These are phyloP conservation scores for Pristionchus japonicus DNA, from an alignment of 2,888 invertebrate genomes.

Conservation along the genomic window DNA sequence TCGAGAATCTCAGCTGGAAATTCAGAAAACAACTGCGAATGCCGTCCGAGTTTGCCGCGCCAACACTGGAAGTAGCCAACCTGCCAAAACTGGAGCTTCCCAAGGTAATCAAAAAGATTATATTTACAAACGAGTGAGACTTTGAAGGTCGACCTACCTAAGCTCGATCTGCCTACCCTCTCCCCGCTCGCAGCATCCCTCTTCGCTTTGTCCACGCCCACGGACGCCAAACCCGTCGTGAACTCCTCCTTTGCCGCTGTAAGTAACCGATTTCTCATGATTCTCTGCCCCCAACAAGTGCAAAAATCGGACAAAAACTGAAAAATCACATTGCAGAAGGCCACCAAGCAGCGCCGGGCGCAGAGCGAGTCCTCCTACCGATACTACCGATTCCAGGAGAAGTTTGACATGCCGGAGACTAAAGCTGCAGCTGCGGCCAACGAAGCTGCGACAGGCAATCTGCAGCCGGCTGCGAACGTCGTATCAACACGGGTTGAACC, in stretches of 20 bases:
- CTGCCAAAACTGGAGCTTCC: background rate
- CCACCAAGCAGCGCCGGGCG: background rate
- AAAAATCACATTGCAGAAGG: background rate
- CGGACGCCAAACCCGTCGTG: background rate
- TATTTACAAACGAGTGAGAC: too few relatives aligned
- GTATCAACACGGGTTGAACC: background rate
- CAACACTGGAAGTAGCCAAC: background rate
- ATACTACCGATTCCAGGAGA: constrained; percentile 37
- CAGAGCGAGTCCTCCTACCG: background rate
- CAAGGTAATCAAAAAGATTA: background rate
- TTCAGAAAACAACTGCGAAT: background rate
- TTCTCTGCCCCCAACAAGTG: background rate
- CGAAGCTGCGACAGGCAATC: background rate
- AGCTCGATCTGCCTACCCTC: background rate
- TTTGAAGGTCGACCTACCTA: background rate
- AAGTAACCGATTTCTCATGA: too few relatives aligned
- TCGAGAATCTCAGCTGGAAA: too few relatives aligned
- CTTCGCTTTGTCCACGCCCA: too few relatives aligned
- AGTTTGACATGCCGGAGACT: background rate
- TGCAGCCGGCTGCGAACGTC: background rate
- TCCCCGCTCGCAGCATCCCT: background rate
- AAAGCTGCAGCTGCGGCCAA: background rate
- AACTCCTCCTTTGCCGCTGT: background rate
- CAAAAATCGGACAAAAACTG: background rate
- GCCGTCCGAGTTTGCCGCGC: background rate